These are phyloP conservation scores for Scrobipalpa costella DNA, from an alignment of 2,888 invertebrate genomes.

Conservation along the genomic window DNA sequence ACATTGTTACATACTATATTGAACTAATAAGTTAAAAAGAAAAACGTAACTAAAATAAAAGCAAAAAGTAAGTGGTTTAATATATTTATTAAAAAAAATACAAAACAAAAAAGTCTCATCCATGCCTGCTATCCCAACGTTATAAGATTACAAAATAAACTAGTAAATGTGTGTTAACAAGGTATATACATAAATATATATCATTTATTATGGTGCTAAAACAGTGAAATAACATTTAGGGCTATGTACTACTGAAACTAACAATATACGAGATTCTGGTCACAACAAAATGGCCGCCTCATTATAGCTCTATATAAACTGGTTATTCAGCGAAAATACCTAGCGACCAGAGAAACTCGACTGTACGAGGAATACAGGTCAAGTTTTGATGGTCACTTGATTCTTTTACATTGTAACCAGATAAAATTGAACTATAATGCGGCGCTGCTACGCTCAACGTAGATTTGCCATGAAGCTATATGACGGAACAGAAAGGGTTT, in stretches of 20 bases:
- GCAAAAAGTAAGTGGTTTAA: conserved; percentile 65
- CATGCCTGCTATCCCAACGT: conserved; percentile 66
- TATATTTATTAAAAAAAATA: conserved; percentile 78
- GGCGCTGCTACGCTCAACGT: neutral
- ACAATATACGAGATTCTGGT: conserved; percentile 17
- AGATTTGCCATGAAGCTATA: neutral
- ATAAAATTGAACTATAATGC: neutral
- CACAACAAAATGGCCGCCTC: neutral
- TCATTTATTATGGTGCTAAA: conserved; percentile 44
- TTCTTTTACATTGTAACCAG: neutral
- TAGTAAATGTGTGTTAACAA: conserved; percentile 65
- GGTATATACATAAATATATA: conserved; percentile 60
- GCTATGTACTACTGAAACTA: conserved; percentile 40
- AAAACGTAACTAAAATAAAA: conserved; percentile 37
- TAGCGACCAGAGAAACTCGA: too few species aligned
- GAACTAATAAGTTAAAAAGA: neutral
- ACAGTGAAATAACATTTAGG: conserved; percentile 44
- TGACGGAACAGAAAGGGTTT: too few species aligned
- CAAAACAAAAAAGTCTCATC: conserved; percentile 65
- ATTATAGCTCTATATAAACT: neutral
- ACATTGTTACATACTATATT: neutral
- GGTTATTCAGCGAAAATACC: neutral
- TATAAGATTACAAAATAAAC: conserved; percentile 65
- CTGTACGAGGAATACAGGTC: too few species aligned
- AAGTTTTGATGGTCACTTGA: too few species aligned